These are phyloP conservation scores for Limnothrissa miodon DNA, from an alignment of 2,113 vertebrate genomes.

Conservation along the genomic window DNA sequence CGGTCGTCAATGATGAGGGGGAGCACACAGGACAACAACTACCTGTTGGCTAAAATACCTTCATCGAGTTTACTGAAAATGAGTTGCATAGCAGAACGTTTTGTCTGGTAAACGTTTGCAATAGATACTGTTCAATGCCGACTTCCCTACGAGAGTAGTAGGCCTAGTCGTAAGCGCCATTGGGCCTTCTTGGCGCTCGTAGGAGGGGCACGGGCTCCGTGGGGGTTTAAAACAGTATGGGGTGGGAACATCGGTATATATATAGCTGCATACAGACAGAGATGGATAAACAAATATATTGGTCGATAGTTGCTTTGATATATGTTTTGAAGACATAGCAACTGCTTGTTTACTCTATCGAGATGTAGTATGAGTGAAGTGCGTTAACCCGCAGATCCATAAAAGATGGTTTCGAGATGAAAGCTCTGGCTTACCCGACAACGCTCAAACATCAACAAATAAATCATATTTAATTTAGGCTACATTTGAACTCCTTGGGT, in stretches of 20 bases:
- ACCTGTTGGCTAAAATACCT: background rate
- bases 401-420: too few relatives aligned
- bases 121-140: too few relatives aligned
- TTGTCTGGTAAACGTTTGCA: too few relatives aligned
- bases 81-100: too few relatives aligned
- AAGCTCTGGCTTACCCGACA: too few relatives aligned
- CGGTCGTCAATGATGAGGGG: background rate
- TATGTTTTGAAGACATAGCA: background rate
- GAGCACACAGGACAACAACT: background rate
- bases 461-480: too few relatives aligned
- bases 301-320: background rate
- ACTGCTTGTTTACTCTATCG: too few relatives aligned
- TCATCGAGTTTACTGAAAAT: background rate
- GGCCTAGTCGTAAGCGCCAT: background rate
- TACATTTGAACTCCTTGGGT: too few relatives aligned
- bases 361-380: too few relatives aligned
- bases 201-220: background rate
- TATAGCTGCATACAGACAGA: background rate
- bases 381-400: too few relatives aligned
- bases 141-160: background rate
- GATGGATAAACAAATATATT: background rate
- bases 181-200: background rate
- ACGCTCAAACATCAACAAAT: too few relatives aligned
- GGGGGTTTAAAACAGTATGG: background rate
- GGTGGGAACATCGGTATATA: background rate